Conservation (phyloP, 2,797 vertebrate genomes). For the Lophius americanus region DNA sequence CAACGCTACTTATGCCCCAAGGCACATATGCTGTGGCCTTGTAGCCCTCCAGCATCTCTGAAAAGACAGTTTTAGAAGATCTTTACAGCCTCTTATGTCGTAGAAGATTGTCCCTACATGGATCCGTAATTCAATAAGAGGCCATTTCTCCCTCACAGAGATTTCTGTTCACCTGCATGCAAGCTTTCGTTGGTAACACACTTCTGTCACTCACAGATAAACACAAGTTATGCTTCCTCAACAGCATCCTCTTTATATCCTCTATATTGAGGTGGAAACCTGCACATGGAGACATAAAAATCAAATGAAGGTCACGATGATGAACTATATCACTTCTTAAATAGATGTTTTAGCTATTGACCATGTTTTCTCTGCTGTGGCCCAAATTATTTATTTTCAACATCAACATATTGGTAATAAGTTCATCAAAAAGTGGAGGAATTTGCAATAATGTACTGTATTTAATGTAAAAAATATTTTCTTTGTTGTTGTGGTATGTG, state of each 20-base stretch:
- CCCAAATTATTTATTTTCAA: too few relatives aligned
- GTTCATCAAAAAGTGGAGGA: too few relatives aligned
- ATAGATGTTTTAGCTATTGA: too few relatives aligned
- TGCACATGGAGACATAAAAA: neutral
- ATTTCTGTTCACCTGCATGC: conserved; percentile 46
- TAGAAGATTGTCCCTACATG: conserved; percentile 39
- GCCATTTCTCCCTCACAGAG: conserved; percentile 51
- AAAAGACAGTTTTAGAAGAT: conserved; percentile 31
- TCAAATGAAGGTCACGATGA: too few relatives aligned
- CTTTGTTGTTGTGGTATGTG: too few relatives aligned
- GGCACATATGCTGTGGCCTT: conserved; percentile 33
- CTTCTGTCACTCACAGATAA: conserved; percentile 25
- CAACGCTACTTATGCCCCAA: conserved; percentile 26
- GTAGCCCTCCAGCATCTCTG: conserved; percentile 33
- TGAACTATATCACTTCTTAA: too few relatives aligned
- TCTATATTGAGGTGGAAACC: conserved; percentile 16
- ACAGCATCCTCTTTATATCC: conserved; percentile 78
- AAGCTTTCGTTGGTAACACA: conserved; percentile 32
- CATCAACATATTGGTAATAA: too few relatives aligned
- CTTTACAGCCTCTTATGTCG: conserved; percentile 35
- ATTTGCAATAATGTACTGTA: too few relatives aligned
- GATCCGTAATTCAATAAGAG: conserved; percentile 39
- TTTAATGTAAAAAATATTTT: too few relatives aligned
- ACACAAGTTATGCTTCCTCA: conserved; percentile 43
- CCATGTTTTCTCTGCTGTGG: too few relatives aligned